Percentiles rank a stretch among this genome's conserved stretches.
Conservation (phyloP, 2,797 vertebrate genomes). For the Petrocephalus schoutedeni region DNA sequence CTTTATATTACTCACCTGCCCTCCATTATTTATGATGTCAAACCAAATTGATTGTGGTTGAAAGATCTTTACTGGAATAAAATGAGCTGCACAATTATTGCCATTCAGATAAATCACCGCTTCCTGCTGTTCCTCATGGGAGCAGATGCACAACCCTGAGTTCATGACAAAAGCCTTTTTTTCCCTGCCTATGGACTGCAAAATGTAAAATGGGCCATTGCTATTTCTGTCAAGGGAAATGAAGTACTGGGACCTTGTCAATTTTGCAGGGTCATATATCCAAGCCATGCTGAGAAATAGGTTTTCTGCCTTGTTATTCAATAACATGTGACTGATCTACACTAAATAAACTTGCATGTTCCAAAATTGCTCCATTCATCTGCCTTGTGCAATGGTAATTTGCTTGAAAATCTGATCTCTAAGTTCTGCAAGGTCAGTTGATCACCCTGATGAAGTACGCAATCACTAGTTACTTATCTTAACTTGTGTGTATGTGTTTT, state of each 20-base stretch:
- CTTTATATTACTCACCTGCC: slow-evolving; percentile 48
- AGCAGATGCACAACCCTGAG: slow-evolving; percentile 45
- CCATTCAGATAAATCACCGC: slow-evolving; percentile 59
- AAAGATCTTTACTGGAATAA: slow-evolving; percentile 70
- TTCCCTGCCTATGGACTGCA: slow-evolving; percentile 35
- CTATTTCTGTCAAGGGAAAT: slow-evolving; percentile 38
- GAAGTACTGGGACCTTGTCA: slow-evolving; percentile 31
- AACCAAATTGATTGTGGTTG: slow-evolving; percentile 69
- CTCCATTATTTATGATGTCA: slow-evolving; percentile 67
- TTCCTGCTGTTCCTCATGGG: slow-evolving; percentile 44
- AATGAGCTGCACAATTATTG: slow-evolving; percentile 72
- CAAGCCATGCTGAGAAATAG: slow-evolving; percentile 13
- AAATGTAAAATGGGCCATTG: slow-evolving; percentile 42
- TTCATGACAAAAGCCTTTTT: slow-evolving; percentile 50
- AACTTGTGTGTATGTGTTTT: neutral
- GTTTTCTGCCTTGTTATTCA: slow-evolving; percentile 12
- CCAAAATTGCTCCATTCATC: neutral
- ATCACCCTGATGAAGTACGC: neutral
- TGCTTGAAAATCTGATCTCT: neutral
- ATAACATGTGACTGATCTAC: slow-evolving; percentile 2
- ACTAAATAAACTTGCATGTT: slow-evolving; percentile 9
- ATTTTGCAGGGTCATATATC: slow-evolving; percentile 15
- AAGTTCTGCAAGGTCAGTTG: neutral
- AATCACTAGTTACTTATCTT: neutral
- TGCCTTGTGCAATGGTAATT: neutral